Percentiles rank a stretch among this genome's conserved stretches.
Conservation (phyloP, 2,888 invertebrate species). For the Phymatocera aterrima region DNA sequence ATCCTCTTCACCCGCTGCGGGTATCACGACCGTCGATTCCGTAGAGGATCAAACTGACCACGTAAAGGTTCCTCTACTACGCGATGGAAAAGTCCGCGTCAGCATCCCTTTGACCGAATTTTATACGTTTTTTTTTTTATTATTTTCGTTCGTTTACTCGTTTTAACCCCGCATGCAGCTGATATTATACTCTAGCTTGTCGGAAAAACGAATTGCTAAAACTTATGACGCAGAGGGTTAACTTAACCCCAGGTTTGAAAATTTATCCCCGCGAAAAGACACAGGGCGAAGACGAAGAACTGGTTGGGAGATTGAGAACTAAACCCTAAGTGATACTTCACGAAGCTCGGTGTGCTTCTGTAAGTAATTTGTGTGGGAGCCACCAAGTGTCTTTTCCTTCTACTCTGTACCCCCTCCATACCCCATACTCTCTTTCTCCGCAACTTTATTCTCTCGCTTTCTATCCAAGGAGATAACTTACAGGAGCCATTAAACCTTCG, state of each 20-base stretch:
- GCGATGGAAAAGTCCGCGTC: constrained; percentile 30
- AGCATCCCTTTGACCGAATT: constrained; percentile 42
- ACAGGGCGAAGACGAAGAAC: background rate
- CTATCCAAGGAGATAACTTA: constrained; percentile 58
- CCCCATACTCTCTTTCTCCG: constrained; percentile 15
- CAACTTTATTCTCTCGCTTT: constrained; percentile 46
- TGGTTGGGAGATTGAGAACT: constrained; percentile 60
- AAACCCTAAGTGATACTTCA: constrained; percentile 66
- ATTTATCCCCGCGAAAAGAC: constrained; percentile 58
- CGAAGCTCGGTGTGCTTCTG: constrained; percentile 56
- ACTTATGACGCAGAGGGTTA: constrained; percentile 56
- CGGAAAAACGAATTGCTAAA: constrained; percentile 43
- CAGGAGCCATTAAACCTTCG: constrained; percentile 64
- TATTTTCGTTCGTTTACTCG: constrained; percentile 43
- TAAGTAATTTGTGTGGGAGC: constrained; percentile 68
- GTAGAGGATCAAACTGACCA: constrained; percentile 40
- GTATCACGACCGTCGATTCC: constrained; percentile 31
- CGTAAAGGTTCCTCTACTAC: constrained; percentile 14
- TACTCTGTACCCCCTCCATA: constrained; percentile 42
- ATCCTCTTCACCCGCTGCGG: background rate
- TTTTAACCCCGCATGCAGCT: background rate
- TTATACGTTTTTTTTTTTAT: background rate
- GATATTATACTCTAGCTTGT: background rate
- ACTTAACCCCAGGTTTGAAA: constrained; percentile 59
- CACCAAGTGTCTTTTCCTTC: constrained; percentile 60